Base-by-base conservation (phyloP, 2,888 invertebrate genomes). In the Mellilla xanthometata region DNA sequence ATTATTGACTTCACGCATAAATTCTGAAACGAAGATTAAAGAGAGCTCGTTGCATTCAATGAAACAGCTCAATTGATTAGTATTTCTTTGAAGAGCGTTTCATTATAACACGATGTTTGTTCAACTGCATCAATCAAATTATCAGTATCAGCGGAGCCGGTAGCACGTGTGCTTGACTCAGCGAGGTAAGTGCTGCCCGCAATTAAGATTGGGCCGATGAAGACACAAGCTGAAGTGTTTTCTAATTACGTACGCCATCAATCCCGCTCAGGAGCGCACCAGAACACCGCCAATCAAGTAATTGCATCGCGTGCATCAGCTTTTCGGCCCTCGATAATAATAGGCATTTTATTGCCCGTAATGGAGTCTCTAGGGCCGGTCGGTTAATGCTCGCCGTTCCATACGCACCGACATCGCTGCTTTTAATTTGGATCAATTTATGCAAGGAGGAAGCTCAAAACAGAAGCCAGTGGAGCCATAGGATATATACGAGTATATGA, bases 261-360 rank as follows among this genome's bases (percentile, higher is more conserved):
- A 89, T 89, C 89, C 85, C 82, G 70, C 70, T 71, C 68, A 72
- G 66, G 76, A 74, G 65, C 73, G 68, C 64, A 63, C 83, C 88
- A 86, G 87, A 86, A 79, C 85, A 82, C 83, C 81, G 79, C 86
- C 87, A 89, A 88, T 89, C 88, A 89, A 85, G 86, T 88, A 86
- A 89, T 88, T 89, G 88, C 88, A 88, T 89, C 86, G 88, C 88
- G 88, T 89, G 88, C 88, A 88, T 87, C 85, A 81, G 83, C 81
- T 86, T 88, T 89, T 88, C 81, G 86, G 81, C 84, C 85, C 87
- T 86, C 85, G 87, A 87, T 87, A 87, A 88, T 88, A 88, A 89
- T 87, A 87, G 87, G 83, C 87, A 88, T 89, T 89, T 89, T 87
- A 89, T 88, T 87, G 80, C 85, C 78, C 70, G 76, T 89, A 88